Evolutionary conservation across 2,797 vertebrate genomes (phyloP).

Genomic region (Pteronotus mesoamericanus): DNA sequence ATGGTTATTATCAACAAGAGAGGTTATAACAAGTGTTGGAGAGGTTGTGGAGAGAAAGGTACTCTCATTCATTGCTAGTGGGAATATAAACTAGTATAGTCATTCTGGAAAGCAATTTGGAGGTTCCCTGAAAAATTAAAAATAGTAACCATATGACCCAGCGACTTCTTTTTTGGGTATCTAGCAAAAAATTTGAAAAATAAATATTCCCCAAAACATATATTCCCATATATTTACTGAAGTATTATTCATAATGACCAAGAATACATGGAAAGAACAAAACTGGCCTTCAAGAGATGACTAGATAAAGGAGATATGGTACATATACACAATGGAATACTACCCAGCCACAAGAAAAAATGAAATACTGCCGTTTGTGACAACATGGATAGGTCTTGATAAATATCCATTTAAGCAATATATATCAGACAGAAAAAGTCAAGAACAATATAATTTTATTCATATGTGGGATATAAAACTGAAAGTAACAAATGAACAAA

Average conservation of each 20-base stretch:
- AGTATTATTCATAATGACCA: neutral
- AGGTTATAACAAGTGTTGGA: neutral
- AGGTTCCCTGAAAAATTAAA: neutral
- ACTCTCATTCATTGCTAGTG: neutral
- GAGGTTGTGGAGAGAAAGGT: neutral
- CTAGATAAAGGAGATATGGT: neutral
- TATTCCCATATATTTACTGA: neutral
- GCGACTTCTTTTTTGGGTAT: neutral
- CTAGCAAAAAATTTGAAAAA: neutral
- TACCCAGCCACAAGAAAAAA: neutral
- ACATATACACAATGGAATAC: neutral
- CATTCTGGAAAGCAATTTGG: neutral
- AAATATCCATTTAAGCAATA: neutral
- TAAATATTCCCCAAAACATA: neutral
- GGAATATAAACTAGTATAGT: neutral
- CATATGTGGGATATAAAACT: neutral
- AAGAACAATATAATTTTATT: neutral
- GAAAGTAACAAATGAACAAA: neutral
- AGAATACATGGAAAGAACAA: neutral
- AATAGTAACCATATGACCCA: neutral
- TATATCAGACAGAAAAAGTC: neutral
- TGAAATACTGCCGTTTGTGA: neutral
- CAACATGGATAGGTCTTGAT: neutral
- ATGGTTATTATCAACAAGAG: neutral
- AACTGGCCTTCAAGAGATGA: neutral